phyloP scores from a whole-genome alignment of 2,113 vertebrate genomes.

The Leptocoma aspasia region DNA sequence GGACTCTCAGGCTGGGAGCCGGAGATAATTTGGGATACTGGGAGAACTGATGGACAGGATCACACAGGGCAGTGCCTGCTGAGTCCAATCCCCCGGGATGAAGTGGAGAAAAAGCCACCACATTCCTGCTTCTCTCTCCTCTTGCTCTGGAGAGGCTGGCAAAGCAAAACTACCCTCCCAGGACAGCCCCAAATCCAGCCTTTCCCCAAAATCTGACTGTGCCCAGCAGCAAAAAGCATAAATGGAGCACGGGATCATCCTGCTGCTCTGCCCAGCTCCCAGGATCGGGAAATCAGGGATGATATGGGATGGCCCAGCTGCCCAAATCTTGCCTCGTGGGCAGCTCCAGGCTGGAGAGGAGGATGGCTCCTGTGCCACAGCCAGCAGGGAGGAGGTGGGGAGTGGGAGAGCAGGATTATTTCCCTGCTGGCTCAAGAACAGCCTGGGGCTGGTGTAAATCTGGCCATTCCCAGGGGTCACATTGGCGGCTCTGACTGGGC shows the following conservation, averaged over 20 bases:
- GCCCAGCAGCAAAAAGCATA: too few species aligned
- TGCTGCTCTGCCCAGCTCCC: not conserved
- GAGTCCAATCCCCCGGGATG: not conserved
- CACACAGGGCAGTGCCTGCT: not conserved
- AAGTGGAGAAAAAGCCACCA: rapidly evolving
- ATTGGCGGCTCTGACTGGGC: not conserved
- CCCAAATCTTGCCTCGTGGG: rapidly evolving
- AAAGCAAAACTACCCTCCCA: not conserved
- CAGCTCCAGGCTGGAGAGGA: not conserved
- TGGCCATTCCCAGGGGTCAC: not conserved
- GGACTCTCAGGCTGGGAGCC: not conserved
- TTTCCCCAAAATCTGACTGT: not conserved
- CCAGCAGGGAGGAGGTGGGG: not conserved
- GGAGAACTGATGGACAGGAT: not conserved
- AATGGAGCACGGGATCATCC: rapidly evolving
- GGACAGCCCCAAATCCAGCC: not conserved
- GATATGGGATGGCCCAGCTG: not conserved
- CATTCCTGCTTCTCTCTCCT: not conserved
- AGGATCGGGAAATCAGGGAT: not conserved
- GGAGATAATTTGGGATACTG: not conserved
- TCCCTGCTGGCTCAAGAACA: not conserved
- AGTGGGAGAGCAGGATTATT: not conserved
- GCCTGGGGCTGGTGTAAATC: not conserved
- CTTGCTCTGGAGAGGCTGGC: not conserved
- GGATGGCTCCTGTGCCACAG: not conserved